phyloP scores from a whole-genome alignment of 2,888 invertebrate genomes.

The Melieria omissa region DNA sequence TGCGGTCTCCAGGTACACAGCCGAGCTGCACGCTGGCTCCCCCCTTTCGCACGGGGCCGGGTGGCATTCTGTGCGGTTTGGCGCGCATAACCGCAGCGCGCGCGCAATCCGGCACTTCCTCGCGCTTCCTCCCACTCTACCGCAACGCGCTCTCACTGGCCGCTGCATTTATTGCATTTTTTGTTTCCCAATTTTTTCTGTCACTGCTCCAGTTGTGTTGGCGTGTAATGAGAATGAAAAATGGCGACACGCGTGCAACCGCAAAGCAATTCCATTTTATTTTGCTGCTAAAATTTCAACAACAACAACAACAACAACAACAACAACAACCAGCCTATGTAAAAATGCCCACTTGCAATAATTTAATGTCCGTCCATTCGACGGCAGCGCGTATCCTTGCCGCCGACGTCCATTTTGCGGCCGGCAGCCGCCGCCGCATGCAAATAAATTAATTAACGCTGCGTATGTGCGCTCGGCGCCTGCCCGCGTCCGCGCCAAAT shows the following conservation, averaged over 20 bases:
- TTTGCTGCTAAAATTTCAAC: neutral
- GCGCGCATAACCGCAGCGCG: conserved; percentile 2
- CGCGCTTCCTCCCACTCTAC: neutral
- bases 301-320: too few relatives aligned
- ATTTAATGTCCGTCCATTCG: neutral
- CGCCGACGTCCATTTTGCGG: conserved; percentile 1
- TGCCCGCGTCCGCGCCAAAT: neutral
- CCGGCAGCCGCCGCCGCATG: conserved; percentile 45
- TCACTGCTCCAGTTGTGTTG: neutral
- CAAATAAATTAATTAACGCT: conserved; percentile 47
- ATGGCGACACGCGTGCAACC: conserved; percentile 37
- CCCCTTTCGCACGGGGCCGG: neutral
- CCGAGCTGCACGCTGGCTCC: neutral
- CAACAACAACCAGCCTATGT: too few relatives aligned
- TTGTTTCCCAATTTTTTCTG: neutral
- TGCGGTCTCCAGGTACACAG: conserved; percentile 4
- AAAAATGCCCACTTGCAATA: too few relatives aligned
- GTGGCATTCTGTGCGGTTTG: conserved; percentile 17
- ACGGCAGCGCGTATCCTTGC: neutral
- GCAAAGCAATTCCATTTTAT: conserved; percentile 38
- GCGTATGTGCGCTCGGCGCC: conserved; percentile 17
- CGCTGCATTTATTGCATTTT: neutral
- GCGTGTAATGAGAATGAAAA: conserved; percentile 27
- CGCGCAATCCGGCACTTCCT: conserved; percentile 8
- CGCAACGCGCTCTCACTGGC: neutral